These are phyloP conservation scores for Arge pagana DNA, from an alignment of 2,888 invertebrate genomes.

Conservation along the genomic window DNA sequence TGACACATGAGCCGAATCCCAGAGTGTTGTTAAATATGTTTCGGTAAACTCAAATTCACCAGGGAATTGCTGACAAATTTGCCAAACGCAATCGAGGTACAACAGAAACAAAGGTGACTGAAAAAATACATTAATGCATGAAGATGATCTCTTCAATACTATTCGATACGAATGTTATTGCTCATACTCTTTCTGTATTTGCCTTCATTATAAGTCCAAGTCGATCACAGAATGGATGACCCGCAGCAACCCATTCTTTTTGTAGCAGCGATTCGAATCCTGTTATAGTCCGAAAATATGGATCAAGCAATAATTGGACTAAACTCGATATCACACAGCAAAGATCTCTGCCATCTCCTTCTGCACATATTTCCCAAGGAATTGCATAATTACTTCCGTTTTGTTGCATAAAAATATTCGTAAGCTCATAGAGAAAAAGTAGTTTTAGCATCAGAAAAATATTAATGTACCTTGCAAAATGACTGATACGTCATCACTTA, in stretches of 20 bases:
- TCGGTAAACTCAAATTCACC: slow-evolving; percentile 90
- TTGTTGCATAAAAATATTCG: not conserved
- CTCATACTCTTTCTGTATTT: slow-evolving; percentile 61
- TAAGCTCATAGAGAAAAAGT: not conserved
- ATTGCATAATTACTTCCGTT: not conserved
- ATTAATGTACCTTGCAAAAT: slow-evolving; percentile 77
- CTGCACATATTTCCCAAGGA: slow-evolving; percentile 36
- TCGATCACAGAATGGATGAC: slow-evolving; percentile 85
- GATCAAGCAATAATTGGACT: slow-evolving; percentile 85
- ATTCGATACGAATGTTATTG: no score
- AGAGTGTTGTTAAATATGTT: slow-evolving; percentile 87
- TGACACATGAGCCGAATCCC: slow-evolving; percentile 88
- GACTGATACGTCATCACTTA: slow-evolving; percentile 73
- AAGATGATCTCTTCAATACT: not conserved
- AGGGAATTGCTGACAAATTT: slow-evolving; percentile 86
- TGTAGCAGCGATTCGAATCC: slow-evolving; percentile 92
- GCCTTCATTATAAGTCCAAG: slow-evolving; percentile 71
- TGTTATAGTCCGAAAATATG: slow-evolving; percentile 76
- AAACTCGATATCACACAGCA: slow-evolving; percentile 86
- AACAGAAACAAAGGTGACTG: slow-evolving; percentile 87
- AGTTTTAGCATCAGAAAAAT: not conserved
- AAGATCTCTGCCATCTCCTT: slow-evolving; percentile 86
- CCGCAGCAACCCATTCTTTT: slow-evolving; percentile 93
- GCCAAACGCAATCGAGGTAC: slow-evolving; percentile 94
- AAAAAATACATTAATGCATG: not conserved